Evolutionary conservation across 2,888 invertebrate species (phyloP).

Genomic region (Pheosia tremula): DNA sequence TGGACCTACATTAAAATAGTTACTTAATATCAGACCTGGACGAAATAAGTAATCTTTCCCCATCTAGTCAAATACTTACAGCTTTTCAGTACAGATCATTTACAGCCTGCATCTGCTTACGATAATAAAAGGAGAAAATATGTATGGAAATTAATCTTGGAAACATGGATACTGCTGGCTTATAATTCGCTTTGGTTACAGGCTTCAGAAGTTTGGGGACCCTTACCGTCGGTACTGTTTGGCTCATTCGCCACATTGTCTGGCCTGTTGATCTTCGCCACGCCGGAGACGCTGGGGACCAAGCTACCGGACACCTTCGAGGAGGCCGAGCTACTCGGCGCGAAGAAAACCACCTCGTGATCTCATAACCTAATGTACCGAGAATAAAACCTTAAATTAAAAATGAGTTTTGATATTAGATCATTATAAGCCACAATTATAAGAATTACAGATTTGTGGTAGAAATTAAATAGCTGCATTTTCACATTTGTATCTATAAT

Average conservation of each 20-base stretch:
- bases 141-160: too few relatives aligned
- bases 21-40: too few relatives aligned
- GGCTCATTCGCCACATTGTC: slow-evolving; percentile 81
- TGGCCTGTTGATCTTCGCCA: slow-evolving; percentile 60
- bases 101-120: too few relatives aligned
- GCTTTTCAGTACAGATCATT: too few relatives aligned
- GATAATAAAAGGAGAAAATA: too few relatives aligned
- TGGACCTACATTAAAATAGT: too few relatives aligned
- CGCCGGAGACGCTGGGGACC: slow-evolving; percentile 81
- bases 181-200: slow-evolving; percentile 22
- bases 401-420: not conserved
- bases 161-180: too few relatives aligned
- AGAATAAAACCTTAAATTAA: not conserved
- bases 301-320: slow-evolving; percentile 84
- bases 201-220: slow-evolving; percentile 61
- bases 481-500: too few relatives aligned
- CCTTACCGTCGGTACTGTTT: slow-evolving; percentile 82
- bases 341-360: slow-evolving; percentile 34
- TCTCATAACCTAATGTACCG: slow-evolving; percentile 25
- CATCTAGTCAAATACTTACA: too few relatives aligned
- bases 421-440: not conserved
- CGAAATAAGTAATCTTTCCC: too few relatives aligned
- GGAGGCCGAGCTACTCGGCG: slow-evolving; percentile 76
- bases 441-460: too few relatives aligned
- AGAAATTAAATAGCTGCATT: too few relatives aligned